Evolutionary conservation across 2,888 invertebrate species (phyloP), one percentile per base, ranked within the genome.

Genomic region (Hoplodrina ambigua): DNA sequence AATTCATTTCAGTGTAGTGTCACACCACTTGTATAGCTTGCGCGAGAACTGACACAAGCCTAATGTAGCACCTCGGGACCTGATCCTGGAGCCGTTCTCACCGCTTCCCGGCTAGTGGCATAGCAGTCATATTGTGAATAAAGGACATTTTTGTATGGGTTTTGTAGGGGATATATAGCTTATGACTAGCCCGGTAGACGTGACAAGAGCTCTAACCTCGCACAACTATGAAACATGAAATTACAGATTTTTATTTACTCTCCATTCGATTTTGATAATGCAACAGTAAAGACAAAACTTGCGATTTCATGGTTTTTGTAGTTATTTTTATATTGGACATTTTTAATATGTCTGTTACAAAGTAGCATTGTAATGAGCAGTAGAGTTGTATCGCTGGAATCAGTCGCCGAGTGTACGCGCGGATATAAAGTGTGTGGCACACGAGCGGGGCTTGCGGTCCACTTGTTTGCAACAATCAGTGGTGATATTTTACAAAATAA

Each of bases 401-500:
- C 68, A 69, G 61, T 46, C 49, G 56, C 62, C 66, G 72, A 71
- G 80, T 53, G 41, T 19, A 30, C n/a, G 58, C 71, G 80, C 60
- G 62, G 60, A 50, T 41, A 33, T n/a, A 25, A n/a, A n/a, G 55
- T n/a, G 77, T 41, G 71, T 60, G 67, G 44, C 75, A 59, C 74
- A 11, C 20, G 58, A 56, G 69, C 62, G 70, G 81, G 88, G 88
- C 89, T 88, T 86, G 90, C 89, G 86, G 86, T 64, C 75, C 78
- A 70, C 85, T 80, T 79, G 89, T 85, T 88, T 86, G 90, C 88
- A 87, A 90, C 89, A 87, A 90, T 89, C 90, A 89, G 87, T 91
- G 94, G 94, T 94, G 94, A 94, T 94, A 93, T 94, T 94, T 93
- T 94, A 92, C 87, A 93, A 93, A 90, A 94, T 93, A 91, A 93